phyloP scores from a whole-genome alignment of 1,140 invertebrate species.

The Zaprionus davidi region DNA sequence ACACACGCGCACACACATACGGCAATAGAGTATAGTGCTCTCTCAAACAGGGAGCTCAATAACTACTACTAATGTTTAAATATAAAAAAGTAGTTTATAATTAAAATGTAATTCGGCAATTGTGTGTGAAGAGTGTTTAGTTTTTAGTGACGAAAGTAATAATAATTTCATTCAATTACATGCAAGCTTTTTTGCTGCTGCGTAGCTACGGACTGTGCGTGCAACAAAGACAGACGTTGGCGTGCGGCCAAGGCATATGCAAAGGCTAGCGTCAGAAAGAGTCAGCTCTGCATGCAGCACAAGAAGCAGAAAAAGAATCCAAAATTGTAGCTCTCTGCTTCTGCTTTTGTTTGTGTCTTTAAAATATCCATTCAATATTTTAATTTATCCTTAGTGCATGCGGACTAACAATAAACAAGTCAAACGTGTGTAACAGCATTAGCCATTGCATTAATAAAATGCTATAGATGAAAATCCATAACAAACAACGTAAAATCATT shows the following conservation, averaged over 20 bases:
- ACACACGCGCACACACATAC: conserved; percentile 1
- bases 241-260: conserved; percentile 41
- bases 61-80: conserved; percentile 9
- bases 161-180: conserved; percentile 47
- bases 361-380: conserved; percentile 51
- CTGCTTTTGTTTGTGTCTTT: conserved; percentile 62
- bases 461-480: conserved; percentile 37
- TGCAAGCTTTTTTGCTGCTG: conserved; percentile 44
- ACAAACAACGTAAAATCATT: conserved; percentile 37
- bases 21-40: conserved; percentile 21
- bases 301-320: conserved; percentile 57
- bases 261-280: conserved; percentile 46
- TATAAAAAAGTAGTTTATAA: conserved; percentile 17
- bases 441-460: conserved; percentile 18
- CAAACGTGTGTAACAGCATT: conserved; percentile 3
- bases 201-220: conserved; percentile 43
- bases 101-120: conserved; percentile 31
- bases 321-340: conserved; percentile 52
- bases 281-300: conserved; percentile 33
- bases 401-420: conserved; percentile 36
- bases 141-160: conserved; percentile 39
- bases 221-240: conserved; percentile 48
- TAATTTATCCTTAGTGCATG: conserved; percentile 26
- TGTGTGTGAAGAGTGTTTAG: conserved; percentile 19
- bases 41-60: conserved; percentile 23